Base-by-base conservation (phyloP, 2,888 invertebrate genomes). In the Drosophila mimica region DNA sequence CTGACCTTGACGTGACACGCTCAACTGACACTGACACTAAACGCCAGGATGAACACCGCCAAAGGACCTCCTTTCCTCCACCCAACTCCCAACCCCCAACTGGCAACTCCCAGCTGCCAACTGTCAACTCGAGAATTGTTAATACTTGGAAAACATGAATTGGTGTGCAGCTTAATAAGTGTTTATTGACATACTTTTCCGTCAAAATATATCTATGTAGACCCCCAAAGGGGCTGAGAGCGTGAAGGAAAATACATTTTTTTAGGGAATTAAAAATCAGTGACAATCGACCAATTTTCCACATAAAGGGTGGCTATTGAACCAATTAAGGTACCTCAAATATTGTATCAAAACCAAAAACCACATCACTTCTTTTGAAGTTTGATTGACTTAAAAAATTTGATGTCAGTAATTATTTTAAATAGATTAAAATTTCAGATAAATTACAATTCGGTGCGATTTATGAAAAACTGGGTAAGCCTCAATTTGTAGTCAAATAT, bases 1-100 rank as follows among this genome's bases (percentile, higher is more conserved):
- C 70, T 76, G 90, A 88, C 90, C 87, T 84, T 89, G 89, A 57
- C 38, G 17, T 51, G 28, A 17, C 28, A 71, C 81, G 81, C 43
- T 82, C 79, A 72, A 73, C 69, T 73, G 73, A 15, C 36, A 36
- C 25, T 25, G 25, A 67, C 80, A 76, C 86, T 80, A 90, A 90
- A 90, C 74, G 90, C 81, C 78, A 90, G 30, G 30, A 31, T 56
- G n/a, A n/a, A 28, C 36, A 17, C n/a, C 13, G 7, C 43, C 20
- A 60, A 48, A 7, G 33, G 25, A 43, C 52, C 15, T 61, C 4
- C 31, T 31, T n/a, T 51, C 1, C 30, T 25, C 25, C 25, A 25
- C 25, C 25, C 15, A 33, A 15, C 33, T 15, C 33, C 25, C 25
- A 53, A 34, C 34, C 8, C 52, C 20, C 13, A 25, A 2, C 25